A percentile compares a stretch with the other conserved stretches of the same genome.
These are phyloP conservation scores for Myrmophylax atrothorax DNA, from an alignment of 2,113 vertebrate genomes.

Conservation along the genomic window DNA sequence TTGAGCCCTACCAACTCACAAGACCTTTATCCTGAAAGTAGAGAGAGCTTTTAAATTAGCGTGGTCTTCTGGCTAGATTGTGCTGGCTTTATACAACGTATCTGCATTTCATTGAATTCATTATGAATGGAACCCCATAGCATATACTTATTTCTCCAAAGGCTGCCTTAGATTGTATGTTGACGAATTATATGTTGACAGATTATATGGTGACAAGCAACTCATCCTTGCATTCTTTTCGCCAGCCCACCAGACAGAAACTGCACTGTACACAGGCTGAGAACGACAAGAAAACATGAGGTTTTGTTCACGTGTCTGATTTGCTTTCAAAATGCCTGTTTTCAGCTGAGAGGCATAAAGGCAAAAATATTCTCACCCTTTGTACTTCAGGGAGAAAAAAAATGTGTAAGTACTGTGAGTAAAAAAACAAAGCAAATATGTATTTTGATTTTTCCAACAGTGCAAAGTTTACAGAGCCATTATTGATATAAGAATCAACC, in stretches of 20 bases:
- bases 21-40: not conserved
- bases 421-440: not conserved
- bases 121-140: not conserved
- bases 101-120: not conserved
- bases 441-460: not conserved
- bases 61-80: not conserved
- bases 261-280: not conserved
- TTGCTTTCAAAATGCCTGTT: not conserved
- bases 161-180: not conserved
- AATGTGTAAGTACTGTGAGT: not conserved
- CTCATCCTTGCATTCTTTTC: conserved; percentile 8
- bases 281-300: conserved; percentile 9
- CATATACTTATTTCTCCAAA: not conserved
- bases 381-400: not conserved
- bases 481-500: not conserved
- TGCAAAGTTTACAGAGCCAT: not conserved
- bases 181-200: conserved; percentile 39
- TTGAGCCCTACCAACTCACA: not conserved
- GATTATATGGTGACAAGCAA: not conserved
- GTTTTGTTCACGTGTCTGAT: not conserved
- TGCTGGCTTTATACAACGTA: not conserved
- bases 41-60: not conserved
- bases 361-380: not conserved
- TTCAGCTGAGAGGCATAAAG: not conserved
- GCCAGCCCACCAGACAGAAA: not conserved